phyloP scores from a whole-genome alignment of 2,797 vertebrate genomes.

The Thamnophis elegans region DNA sequence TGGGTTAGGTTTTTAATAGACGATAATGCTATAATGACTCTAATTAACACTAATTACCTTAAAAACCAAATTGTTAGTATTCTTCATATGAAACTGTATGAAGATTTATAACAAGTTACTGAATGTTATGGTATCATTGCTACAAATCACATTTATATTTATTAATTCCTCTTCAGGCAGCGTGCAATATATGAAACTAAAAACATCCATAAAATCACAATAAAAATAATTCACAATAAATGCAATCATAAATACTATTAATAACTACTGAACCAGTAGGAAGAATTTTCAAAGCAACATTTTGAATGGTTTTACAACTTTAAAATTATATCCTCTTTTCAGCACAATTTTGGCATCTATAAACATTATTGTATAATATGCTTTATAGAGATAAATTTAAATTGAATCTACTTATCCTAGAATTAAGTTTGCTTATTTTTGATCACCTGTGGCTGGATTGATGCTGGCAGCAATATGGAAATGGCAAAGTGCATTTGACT shows the following conservation, averaged over 20 bases:
- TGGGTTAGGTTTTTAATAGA: background rate
- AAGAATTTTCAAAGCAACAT: background rate
- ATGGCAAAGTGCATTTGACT: constrained; percentile 94
- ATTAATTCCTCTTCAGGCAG: background rate
- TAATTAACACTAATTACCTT: background rate
- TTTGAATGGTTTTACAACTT: background rate
- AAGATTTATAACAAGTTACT: background rate
- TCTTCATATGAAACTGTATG: background rate
- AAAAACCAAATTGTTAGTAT: background rate
- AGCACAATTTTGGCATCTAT: background rate
- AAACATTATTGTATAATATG: background rate
- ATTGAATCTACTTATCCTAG: background rate
- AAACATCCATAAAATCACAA: background rate
- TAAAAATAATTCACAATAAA: background rate
- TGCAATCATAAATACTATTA: background rate
- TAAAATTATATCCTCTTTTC: background rate
- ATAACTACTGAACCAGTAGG: background rate
- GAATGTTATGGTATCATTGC: background rate
- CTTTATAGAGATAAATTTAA: background rate
- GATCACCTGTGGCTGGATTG: constrained; percentile 94
- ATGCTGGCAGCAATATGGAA: constrained; percentile 99
- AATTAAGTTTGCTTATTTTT: background rate
- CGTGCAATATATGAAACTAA: background rate
- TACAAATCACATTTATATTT: background rate
- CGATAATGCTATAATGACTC: background rate